phyloP scores from a whole-genome alignment of 1,140 invertebrate genomes.

The Drosophila ohnishii region DNA sequence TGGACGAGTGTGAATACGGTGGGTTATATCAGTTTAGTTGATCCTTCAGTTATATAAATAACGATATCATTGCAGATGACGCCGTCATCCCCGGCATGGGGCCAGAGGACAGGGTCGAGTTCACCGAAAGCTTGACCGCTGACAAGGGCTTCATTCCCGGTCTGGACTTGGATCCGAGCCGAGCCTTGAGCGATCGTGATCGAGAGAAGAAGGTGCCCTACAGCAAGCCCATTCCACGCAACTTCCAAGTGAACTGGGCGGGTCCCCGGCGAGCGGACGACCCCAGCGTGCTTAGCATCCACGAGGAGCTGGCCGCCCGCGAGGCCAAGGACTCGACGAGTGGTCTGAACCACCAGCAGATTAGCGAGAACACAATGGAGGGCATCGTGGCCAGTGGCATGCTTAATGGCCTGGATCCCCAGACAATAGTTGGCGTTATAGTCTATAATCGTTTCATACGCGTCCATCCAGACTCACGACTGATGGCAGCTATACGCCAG shows the following conservation, averaged over 20 bases:
- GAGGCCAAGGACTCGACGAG: slow-evolving; percentile 85
- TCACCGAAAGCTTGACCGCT: slow-evolving; percentile 83
- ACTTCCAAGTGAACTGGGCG: slow-evolving; percentile 98
- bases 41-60: too few relatives aligned
- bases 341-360: slow-evolving; percentile 86
- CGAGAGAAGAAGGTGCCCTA: slow-evolving; percentile 94
- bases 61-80: slow-evolving; percentile 85
- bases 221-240: slow-evolving; percentile 96
- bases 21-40: slow-evolving; percentile 20
- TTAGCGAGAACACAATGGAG: slow-evolving; percentile 89
- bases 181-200: slow-evolving; percentile 85
- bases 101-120: slow-evolving; percentile 93
- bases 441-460: slow-evolving; percentile 91
- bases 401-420: slow-evolving; percentile 86
- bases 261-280: slow-evolving; percentile 86
- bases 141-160: slow-evolving; percentile 91
- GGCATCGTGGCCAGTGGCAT: slow-evolving; percentile 86
- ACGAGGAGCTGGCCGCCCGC: slow-evolving; percentile 68
- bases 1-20: slow-evolving; percentile 90
- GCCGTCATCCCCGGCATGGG: slow-evolving; percentile 94
- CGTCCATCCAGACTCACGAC: slow-evolving; percentile 89
- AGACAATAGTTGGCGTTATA: slow-evolving; percentile 87
- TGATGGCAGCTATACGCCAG: slow-evolving; percentile 89
- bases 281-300: slow-evolving; percentile 74
- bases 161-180: slow-evolving; percentile 91